These are phyloP conservation scores for Cyprinodon tularosa DNA, from an alignment of 2,113 vertebrate species.

Conservation along the genomic window DNA sequence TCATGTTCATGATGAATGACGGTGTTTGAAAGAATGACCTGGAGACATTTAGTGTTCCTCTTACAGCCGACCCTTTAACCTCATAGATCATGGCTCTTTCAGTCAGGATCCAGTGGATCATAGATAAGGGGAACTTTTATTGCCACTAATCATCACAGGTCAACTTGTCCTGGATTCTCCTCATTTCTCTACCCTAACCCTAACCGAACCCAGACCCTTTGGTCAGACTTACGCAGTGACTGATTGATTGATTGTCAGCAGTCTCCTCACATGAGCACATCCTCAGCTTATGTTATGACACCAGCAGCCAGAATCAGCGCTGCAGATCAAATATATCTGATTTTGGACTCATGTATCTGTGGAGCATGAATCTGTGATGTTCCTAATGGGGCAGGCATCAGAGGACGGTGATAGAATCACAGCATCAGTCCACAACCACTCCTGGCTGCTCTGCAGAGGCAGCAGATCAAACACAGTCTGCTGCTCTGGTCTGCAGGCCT, in stretches of 20 bases:
- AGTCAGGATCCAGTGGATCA: too few relatives aligned
- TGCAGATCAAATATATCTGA: slow-evolving; percentile 28
- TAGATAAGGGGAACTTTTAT: too few relatives aligned
- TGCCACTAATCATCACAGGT: too few relatives aligned
- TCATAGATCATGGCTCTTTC: too few relatives aligned
- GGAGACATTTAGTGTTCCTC: too few relatives aligned
- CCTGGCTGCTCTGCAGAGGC: slow-evolving; percentile 7
- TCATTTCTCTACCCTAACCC: too few relatives aligned
- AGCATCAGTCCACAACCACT: slow-evolving; percentile 10
- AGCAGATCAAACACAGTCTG: slow-evolving; percentile 36
- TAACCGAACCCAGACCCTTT: too few relatives aligned
- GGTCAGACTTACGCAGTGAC: too few relatives aligned
- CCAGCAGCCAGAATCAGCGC: slow-evolving; percentile 22
- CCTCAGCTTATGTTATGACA: slow-evolving; percentile 2
- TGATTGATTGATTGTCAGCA: background rate
- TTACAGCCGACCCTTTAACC: too few relatives aligned
- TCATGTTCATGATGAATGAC: too few relatives aligned
- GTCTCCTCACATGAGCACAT: background rate
- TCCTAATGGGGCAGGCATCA: slow-evolving; percentile 35
- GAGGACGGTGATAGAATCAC: slow-evolving; percentile 13
- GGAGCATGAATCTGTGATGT: slow-evolving; percentile 21
- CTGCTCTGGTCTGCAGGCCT: slow-evolving; percentile 28
- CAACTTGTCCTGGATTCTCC: too few relatives aligned
- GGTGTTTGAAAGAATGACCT: too few relatives aligned
- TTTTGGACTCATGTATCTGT: slow-evolving; percentile 23